These are phyloP conservation scores for Etheostoma spectabile DNA, from an alignment of 2,113 vertebrate species.

Conservation along the genomic window DNA sequence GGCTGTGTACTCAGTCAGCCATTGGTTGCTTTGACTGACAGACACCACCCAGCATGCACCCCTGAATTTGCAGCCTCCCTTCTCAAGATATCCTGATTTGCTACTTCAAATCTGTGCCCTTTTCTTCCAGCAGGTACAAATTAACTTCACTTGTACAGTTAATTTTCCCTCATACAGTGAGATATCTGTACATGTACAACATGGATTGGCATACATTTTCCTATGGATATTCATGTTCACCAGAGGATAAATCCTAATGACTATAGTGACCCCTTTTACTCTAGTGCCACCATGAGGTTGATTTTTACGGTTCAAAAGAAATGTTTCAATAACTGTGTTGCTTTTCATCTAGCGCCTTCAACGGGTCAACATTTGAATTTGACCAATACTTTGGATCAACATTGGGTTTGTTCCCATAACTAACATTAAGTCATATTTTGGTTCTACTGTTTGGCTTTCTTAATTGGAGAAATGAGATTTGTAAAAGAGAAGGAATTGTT, in stretches of 20 bases:
- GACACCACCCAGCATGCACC: too few relatives aligned
- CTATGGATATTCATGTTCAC: background rate
- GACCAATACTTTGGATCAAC: background rate
- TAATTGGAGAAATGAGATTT: slow-evolving; percentile 27
- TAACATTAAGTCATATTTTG: background rate
- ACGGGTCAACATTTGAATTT: background rate
- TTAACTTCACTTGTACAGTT: background rate
- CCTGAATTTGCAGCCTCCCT: too few relatives aligned
- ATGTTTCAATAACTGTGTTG: background rate
- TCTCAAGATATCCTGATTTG: too few relatives aligned
- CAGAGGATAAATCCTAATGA: background rate
- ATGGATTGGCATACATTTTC: background rate
- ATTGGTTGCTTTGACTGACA: too few relatives aligned
- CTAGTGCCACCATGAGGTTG: background rate
- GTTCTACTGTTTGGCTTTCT: background rate
- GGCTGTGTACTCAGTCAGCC: too few relatives aligned
- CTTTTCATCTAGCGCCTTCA: background rate
- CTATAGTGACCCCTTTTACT: background rate
- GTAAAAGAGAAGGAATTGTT: background rate
- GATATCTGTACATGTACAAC: background rate
- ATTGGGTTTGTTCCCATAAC: background rate
- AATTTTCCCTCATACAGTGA: background rate
- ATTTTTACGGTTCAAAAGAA: background rate
- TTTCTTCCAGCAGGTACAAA: too few relatives aligned
- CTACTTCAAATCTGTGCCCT: too few relatives aligned